Conservation (phyloP, 1,140 invertebrate species). For the Octopus sinensis region DNA sequence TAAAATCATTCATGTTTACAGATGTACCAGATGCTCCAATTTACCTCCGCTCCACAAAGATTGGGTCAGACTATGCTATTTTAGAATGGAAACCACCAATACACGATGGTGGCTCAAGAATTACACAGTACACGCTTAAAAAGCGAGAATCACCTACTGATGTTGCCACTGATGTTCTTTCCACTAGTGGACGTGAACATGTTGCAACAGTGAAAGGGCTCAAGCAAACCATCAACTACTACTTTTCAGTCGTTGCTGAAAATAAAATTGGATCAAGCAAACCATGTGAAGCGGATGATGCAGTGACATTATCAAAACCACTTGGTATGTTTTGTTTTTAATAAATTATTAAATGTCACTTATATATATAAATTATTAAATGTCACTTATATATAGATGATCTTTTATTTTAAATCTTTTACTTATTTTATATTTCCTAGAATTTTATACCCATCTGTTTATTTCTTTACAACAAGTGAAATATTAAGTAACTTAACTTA, state of each 20-base stretch:
- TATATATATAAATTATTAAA: neutral
- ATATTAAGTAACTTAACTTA: too few species aligned
- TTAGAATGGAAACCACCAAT: slow-evolving; percentile 86
- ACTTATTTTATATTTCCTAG: too few species aligned
- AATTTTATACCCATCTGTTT: too few species aligned
- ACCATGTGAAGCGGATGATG: slow-evolving; percentile 65
- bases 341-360: neutral
- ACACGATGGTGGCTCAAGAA: slow-evolving; percentile 69
- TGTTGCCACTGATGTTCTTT: slow-evolving; percentile 44
- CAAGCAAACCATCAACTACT: slow-evolving; percentile 80
- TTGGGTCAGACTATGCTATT: slow-evolving; percentile 81
- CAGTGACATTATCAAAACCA: slow-evolving; percentile 64
- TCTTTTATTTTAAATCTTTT: too few species aligned
- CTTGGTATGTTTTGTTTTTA: slow-evolving; percentile 31
- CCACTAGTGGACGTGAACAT: slow-evolving; percentile 72
- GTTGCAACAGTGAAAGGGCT: slow-evolving; percentile 80
- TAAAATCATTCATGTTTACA: slow-evolving; percentile 63
- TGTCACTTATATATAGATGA: neutral
- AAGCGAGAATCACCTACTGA: slow-evolving; percentile 46
- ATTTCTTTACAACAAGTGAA: too few species aligned
- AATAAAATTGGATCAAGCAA: slow-evolving; percentile 90
- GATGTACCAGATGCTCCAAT: slow-evolving; percentile 88
- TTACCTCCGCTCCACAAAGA: slow-evolving; percentile 84
- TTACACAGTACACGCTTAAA: slow-evolving; percentile 59
- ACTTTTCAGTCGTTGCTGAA: slow-evolving; percentile 88